Evolutionary conservation across 2,888 invertebrate species (phyloP).

Genomic region (Helobdella robusta): DNA sequence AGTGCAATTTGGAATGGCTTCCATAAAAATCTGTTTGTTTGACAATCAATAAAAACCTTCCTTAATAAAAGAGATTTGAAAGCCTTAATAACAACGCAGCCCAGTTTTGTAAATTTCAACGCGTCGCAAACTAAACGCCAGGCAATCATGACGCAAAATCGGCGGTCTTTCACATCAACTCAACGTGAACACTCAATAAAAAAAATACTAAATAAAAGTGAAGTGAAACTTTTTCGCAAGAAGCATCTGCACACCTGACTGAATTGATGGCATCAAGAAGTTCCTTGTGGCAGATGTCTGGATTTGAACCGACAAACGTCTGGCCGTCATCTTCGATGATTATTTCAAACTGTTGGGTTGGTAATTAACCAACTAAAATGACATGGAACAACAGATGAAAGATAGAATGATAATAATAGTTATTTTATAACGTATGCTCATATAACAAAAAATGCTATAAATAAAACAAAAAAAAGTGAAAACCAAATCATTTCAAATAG

Average conservation of each 20-base stretch:
- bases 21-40: too few relatives aligned
- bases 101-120: too few relatives aligned
- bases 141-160: too few relatives aligned
- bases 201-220: neutral
- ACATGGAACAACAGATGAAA: neutral
- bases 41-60: too few relatives aligned
- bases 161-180: too few relatives aligned
- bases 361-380: too few relatives aligned
- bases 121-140: too few relatives aligned
- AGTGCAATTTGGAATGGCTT: too few relatives aligned
- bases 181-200: too few relatives aligned
- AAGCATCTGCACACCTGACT: constrained; percentile 42
- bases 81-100: too few relatives aligned
- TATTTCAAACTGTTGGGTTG: constrained; percentile 61
- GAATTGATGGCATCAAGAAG: constrained; percentile 59
- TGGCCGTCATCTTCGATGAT: constrained; percentile 63
- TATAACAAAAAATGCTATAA: neutral
- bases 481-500: neutral
- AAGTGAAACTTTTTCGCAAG: neutral
- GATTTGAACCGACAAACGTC: constrained; percentile 60
- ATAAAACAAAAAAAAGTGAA: neutral
- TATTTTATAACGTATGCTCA: neutral
- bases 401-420: too few relatives aligned
- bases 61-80: too few relatives aligned
- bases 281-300: constrained; percentile 63